These are phyloP conservation scores for Bombus difficillimus DNA, from an alignment of 1,140 invertebrate species.

Conservation along the genomic window DNA sequence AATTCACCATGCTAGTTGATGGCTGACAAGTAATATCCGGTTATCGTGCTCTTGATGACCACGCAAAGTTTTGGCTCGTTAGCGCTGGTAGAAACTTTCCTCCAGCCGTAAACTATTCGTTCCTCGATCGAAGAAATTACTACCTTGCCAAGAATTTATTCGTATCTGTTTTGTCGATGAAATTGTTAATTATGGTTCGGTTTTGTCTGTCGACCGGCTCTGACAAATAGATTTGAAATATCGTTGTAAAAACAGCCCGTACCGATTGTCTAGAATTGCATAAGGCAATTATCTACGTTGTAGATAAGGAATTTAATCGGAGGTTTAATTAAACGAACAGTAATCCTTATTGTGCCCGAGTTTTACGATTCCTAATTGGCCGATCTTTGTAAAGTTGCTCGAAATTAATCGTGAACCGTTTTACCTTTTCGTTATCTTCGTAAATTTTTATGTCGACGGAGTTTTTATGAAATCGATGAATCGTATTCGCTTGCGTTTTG, in stretches of 20 bases:
- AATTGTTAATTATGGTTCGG: background rate
- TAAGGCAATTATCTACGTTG: too few species aligned
- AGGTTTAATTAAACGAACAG: constrained; percentile 61
- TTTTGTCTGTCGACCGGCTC: background rate
- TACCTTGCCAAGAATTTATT: background rate
- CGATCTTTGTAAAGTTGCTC: background rate
- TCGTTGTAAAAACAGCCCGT: background rate
- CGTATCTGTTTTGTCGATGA: background rate
- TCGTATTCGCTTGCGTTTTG: background rate
- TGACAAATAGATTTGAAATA: background rate
- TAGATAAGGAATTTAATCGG: background rate
- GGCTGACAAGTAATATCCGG: constrained; percentile 76
- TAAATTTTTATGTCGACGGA: background rate
- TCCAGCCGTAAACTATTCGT: constrained; percentile 14
- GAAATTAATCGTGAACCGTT: background rate
- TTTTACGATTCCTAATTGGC: background rate
- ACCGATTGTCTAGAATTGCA: background rate
- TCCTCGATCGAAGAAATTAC: background rate
- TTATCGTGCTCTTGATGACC: constrained; percentile 69
- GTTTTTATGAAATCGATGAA: background rate
- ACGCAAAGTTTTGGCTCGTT: constrained; percentile 69
- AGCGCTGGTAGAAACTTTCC: constrained; percentile 56
- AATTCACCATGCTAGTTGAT: constrained; percentile 61
- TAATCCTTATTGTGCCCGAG: constrained; percentile 7
- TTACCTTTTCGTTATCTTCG: background rate